These are phyloP conservation scores for Adineta ricciae DNA, from an alignment of 2,888 invertebrate genomes.

Conservation along the genomic window DNA sequence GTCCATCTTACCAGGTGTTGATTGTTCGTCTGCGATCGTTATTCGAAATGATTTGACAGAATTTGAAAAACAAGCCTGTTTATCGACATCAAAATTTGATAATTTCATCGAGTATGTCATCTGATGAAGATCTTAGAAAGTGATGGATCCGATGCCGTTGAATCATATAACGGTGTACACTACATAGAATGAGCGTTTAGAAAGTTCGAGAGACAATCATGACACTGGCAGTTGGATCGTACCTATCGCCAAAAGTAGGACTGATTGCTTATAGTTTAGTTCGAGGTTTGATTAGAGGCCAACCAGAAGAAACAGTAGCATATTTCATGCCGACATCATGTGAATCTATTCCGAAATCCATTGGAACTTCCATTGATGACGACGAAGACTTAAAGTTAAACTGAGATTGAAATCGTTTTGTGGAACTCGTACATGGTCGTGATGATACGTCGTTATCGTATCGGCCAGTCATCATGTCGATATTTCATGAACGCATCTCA, in stretches of 20 bases:
- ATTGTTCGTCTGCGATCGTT: not conserved
- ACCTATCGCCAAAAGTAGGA: not conserved
- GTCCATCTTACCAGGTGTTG: conserved; percentile 66
- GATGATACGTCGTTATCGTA: not conserved
- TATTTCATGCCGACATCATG: not conserved
- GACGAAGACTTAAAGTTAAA: not conserved
- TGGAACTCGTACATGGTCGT: not conserved
- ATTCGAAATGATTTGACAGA: not conserved
- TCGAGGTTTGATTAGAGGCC: not conserved
- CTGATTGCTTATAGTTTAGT: not conserved
- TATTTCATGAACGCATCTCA: not conserved
- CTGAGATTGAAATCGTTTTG: not conserved
- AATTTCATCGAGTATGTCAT: conserved; percentile 62
- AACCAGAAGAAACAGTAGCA: not conserved
- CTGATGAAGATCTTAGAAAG: conserved; percentile 20
- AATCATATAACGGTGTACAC: not conserved
- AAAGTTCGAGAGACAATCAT: not conserved
- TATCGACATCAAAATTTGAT: conserved; percentile 73
- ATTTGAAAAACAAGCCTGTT: conserved; percentile 60
- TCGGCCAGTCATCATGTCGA: not conserved
- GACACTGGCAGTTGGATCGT: not conserved
- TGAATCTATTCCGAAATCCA: not conserved
- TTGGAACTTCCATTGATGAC: not conserved
- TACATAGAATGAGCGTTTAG: not conserved
- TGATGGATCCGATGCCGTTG: conserved; percentile 15